Evolutionary conservation across 2,797 vertebrate species (phyloP).

Genomic region (Limosa lapponica): DNA sequence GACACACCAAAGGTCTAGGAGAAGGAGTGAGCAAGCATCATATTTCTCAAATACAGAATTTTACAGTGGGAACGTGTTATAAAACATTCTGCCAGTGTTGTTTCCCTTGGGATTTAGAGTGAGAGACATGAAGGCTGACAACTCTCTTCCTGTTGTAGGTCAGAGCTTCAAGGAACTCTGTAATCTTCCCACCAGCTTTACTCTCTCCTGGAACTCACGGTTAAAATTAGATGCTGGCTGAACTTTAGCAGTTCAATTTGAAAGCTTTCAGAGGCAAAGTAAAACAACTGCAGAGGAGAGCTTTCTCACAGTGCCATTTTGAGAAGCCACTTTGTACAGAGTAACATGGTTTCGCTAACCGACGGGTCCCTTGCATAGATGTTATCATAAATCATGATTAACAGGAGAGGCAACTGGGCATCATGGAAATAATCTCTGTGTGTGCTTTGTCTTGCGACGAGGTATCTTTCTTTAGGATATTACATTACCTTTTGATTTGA

Average conservation of each 20-base stretch:
- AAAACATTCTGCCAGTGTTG: constrained; percentile 90
- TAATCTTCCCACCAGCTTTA: constrained; percentile 94
- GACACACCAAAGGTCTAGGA: constrained; percentile 59
- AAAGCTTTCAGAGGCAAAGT: constrained; percentile 80
- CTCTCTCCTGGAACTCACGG: constrained; percentile 85
- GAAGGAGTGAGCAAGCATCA: constrained; percentile 68
- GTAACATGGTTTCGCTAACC: constrained; percentile 47
- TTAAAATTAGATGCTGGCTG: constrained; percentile 92
- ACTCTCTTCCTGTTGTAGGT: constrained; percentile 92
- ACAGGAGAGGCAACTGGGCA: constrained; percentile 7
- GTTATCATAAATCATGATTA: constrained; percentile 48
- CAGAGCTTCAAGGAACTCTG: constrained; percentile 89
- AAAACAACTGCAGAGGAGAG: constrained; percentile 65
- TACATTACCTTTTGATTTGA: neutral
- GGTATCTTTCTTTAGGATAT: constrained; percentile 9
- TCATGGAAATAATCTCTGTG: constrained; percentile 16
- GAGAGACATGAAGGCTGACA: constrained; percentile 86
- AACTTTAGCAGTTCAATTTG: constrained; percentile 82
- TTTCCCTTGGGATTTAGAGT: constrained; percentile 86
- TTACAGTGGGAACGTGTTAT: constrained; percentile 91
- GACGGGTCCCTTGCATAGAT: constrained; percentile 9
- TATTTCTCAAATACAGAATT: constrained; percentile 78
- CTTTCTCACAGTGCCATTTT: constrained; percentile 83
- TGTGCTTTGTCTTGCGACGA: neutral
- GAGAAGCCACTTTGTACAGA: constrained; percentile 66